Base-by-base conservation (phyloP, 2,888 invertebrate genomes). In the Euplexia lucipara region DNA sequence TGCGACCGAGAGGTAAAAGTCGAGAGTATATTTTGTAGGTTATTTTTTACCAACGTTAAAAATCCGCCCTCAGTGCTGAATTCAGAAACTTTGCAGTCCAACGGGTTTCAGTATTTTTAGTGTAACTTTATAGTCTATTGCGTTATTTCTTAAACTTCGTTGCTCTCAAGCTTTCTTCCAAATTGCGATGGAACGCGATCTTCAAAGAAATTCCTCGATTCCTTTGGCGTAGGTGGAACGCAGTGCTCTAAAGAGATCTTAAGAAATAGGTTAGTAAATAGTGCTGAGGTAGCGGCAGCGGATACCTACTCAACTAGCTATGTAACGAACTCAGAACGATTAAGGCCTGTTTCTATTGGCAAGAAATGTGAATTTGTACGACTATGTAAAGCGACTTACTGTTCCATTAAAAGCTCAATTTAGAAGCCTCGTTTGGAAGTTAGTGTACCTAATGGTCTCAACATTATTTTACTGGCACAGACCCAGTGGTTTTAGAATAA, bases 221-320 rank as follows among this genome's bases (percentile, higher is more conserved):
- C 26, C 42, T 70, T 66, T 58, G 52, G 56, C 45, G 47, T 67
- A 49, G 45, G 49, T 60, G 39, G 39, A 47, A 52, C 39, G 45
- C 63, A 30, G 37, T 49, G 59, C 54, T 72, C 52, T 65, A 61
- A 53, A 70, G 72, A 68, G 59, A 56, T 65, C 80, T 75, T 75
- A 68, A 70, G 71, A 83, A 80, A 77, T 78, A 75, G 68, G 68
- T 70, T 73, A 60, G 74, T 71, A 75, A 75, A 78, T 75, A 82
- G 42, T 68, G 62, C 32, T 45, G 48, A 57, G 56, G 49, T 18
- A 53, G 45, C 53, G 35, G 34, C 53, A n/a, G n/a, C n/a, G n/a
- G n/a, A n/a, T n/a, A n/a, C n/a, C n/a, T 63, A 52, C 49, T 69
- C 51, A 22, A 61, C 54, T 68, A 47, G 61, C 49, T 64, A 44